A percentile compares a stretch with the other conserved stretches of the same genome.
Conservation (phyloP, 2,797 vertebrate species). For the Natrix natrix region DNA sequence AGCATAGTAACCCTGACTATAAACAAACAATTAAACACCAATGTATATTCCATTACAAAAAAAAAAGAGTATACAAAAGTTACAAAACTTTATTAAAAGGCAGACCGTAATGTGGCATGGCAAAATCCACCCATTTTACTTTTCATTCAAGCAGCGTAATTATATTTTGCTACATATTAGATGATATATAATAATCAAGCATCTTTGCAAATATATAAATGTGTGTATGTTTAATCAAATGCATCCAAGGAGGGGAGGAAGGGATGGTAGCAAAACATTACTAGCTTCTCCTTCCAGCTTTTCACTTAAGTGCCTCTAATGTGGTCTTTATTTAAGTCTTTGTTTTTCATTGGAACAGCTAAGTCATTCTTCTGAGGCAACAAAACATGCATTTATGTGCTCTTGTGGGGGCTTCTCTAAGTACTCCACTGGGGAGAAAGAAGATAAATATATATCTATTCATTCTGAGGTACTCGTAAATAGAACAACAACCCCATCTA, state of each 20-base stretch:
- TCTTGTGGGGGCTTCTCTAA: conserved; percentile 26
- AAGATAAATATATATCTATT: conserved; percentile 47
- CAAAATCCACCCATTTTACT: background rate
- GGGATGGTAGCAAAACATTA: background rate
- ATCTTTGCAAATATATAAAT: fast-evolving
- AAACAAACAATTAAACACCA: background rate
- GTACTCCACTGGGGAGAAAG: conserved; percentile 40
- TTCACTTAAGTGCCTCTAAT: conserved; percentile 29
- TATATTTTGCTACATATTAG: background rate
- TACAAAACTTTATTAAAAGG: background rate
- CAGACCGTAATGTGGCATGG: background rate
- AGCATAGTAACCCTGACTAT: background rate
- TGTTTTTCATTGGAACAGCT: conserved; percentile 47
- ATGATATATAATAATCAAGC: background rate
- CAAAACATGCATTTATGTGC: conserved; percentile 52
- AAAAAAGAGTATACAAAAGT: background rate
- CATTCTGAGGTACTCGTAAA: conserved; percentile 49
- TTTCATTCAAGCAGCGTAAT: background rate
- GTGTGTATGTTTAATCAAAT: background rate
- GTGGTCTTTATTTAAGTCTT: conserved; percentile 43
- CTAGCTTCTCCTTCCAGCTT: background rate
- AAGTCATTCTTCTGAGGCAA: conserved; percentile 39
- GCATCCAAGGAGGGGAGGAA: background rate
- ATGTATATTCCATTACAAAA: background rate
- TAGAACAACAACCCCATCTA: conserved; percentile 64